Evolutionary conservation across 2,797 vertebrate genomes (phyloP).

Genomic region (Leucoraja ocellata): DNA sequence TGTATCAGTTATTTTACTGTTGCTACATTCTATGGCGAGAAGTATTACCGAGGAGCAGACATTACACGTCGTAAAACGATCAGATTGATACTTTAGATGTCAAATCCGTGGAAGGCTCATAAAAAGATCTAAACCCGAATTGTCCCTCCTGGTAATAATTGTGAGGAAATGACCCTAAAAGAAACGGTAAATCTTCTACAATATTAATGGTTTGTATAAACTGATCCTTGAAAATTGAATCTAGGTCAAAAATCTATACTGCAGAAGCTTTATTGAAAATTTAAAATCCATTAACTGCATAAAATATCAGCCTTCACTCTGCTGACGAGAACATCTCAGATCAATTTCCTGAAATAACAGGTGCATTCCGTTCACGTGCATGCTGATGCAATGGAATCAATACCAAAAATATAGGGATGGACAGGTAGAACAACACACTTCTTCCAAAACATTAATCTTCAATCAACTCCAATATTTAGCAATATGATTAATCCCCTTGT

Average conservation of each 20-base stretch:
- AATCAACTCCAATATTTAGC: neutral
- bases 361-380: neutral
- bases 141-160: neutral
- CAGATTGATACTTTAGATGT: neutral
- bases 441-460: neutral
- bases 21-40: neutral
- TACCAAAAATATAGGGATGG: neutral
- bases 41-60: neutral
- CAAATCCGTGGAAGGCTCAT: neutral
- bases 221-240: neutral
- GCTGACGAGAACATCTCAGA: neutral
- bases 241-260: neutral
- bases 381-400: neutral
- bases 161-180: neutral
- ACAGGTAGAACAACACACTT: neutral
- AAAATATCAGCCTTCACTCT: neutral
- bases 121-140: neutral
- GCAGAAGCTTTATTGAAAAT: neutral
- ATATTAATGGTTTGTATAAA: neutral
- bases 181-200: neutral
- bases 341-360: neutral
- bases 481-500: neutral
- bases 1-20: neutral
- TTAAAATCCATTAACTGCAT: neutral
- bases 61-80: neutral